These are phyloP conservation scores for Hippocampus abdominalis DNA, from an alignment of 2,113 vertebrate species.

Conservation along the genomic window DNA sequence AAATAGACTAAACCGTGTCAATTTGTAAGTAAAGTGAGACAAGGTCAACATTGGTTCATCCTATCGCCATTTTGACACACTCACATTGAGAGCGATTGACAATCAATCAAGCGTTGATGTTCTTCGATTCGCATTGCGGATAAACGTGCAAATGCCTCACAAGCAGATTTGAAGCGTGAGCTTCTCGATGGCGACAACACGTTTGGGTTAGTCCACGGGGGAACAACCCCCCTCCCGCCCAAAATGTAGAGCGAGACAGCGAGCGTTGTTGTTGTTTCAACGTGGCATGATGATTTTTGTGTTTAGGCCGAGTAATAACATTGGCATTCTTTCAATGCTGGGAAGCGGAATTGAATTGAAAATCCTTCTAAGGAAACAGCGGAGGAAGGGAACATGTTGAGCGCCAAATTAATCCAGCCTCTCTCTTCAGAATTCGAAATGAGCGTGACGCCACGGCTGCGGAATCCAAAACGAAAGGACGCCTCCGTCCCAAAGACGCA, in stretches of 20 bases:
- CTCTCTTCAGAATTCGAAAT: background rate
- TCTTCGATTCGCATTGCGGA: too few species aligned
- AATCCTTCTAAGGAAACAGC: background rate
- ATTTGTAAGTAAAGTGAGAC: too few species aligned
- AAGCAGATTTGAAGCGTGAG: too few species aligned
- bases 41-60: too few species aligned
- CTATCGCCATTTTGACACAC: too few species aligned
- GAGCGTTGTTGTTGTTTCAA: background rate
- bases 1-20: too few species aligned
- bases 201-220: too few species aligned
- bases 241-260: constrained; percentile 2
- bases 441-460: background rate
- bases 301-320: constrained; percentile 11
- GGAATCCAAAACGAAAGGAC: background rate
- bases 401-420: background rate
- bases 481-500: constrained; percentile 15
- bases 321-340: constrained; percentile 1
- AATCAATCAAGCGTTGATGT: too few species aligned
- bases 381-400: constrained; percentile 2
- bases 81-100: too few species aligned
- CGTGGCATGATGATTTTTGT: background rate
- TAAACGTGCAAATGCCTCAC: too few species aligned
- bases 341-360: constrained; percentile 19
- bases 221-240: background rate
- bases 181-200: too few species aligned